phyloP scores from a whole-genome alignment of 2,888 invertebrate species.

The Mesorhabditis belari region DNA sequence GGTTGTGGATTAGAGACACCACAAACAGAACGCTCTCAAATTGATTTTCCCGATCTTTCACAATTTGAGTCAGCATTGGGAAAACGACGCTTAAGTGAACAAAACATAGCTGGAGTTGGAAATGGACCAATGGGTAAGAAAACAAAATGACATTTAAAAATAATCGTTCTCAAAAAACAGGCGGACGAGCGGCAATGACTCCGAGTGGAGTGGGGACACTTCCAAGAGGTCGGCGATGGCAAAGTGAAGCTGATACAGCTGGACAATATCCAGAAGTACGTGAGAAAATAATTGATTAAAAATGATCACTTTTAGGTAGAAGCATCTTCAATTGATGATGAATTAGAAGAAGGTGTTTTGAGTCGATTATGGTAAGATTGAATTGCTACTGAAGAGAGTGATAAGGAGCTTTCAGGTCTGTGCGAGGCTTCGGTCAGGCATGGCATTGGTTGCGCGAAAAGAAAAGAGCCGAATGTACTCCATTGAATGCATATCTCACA shows the following conservation, averaged over 20 bases:
- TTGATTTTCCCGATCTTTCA: constrained; percentile 39
- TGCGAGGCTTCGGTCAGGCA: constrained; percentile 92
- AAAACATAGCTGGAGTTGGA: constrained; percentile 40
- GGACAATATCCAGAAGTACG: constrained; percentile 52
- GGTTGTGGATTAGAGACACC: constrained; percentile 89
- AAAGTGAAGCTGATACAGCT: constrained; percentile 50
- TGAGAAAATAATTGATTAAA: not conserved
- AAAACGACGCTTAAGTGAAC: constrained; percentile 48
- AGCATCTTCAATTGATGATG: constrained; percentile 52
- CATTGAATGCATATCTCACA: constrained; percentile 89
- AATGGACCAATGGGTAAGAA: not conserved
- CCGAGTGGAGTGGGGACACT: constrained; percentile 16
- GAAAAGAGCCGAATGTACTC: constrained; percentile 78
- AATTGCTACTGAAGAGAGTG: too few species aligned
- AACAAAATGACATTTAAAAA: not conserved
- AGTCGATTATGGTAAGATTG: constrained; percentile 76
- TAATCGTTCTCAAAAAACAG: too few species aligned
- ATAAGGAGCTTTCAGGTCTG: constrained; percentile 90
- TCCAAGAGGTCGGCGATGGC: constrained; percentile 36
- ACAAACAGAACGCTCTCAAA: constrained; percentile 65
- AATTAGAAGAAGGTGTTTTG: constrained; percentile 85
- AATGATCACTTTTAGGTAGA: not conserved
- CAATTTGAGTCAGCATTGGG: constrained; percentile 30
- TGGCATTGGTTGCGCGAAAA: constrained; percentile 98
- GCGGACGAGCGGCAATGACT: constrained; percentile 11